Conservation (phyloP, 2,797 vertebrate species). For the Scarus forsteni region DNA sequence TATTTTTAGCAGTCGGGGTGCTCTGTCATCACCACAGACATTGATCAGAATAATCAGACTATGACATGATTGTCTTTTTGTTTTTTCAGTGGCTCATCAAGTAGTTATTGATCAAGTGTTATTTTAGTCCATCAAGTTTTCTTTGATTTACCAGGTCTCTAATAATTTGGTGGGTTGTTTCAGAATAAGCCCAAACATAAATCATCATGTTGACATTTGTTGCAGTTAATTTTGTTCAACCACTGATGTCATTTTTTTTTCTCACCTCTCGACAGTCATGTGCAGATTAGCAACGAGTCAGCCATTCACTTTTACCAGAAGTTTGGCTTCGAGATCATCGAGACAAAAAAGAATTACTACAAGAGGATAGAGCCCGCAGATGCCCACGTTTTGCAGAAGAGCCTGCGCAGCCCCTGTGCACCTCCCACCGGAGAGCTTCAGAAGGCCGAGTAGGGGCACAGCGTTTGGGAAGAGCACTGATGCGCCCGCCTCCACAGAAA, state of each 20-base stretch:
- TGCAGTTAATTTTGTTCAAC: not conserved
- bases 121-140: not conserved
- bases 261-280: slow-evolving; percentile 86
- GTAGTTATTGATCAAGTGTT: not conserved
- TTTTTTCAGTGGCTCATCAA: too few relatives aligned
- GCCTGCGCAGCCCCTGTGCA: slow-evolving; percentile 92
- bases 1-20: too few relatives aligned
- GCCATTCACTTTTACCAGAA: slow-evolving; percentile 99
- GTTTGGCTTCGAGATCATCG: slow-evolving; percentile 98
- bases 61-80: too few relatives aligned
- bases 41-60: too few relatives aligned
- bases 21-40: too few relatives aligned
- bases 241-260: slow-evolving; percentile 9
- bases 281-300: slow-evolving; percentile 99
- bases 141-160: too few relatives aligned
- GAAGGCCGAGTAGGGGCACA: slow-evolving; percentile 90
- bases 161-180: too few relatives aligned
- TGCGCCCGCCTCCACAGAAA: slow-evolving; percentile 86
- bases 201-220: not conserved
- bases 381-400: slow-evolving; percentile 99
- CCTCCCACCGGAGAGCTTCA: slow-evolving; percentile 93
- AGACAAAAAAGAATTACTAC: slow-evolving; percentile 99
- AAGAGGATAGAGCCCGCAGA: slow-evolving; percentile 99
- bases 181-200: not conserved
- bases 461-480: slow-evolving; percentile 84